Evolutionary conservation across 2,888 invertebrate genomes (phyloP).

Genomic region (Shargacucullia verbasci): DNA sequence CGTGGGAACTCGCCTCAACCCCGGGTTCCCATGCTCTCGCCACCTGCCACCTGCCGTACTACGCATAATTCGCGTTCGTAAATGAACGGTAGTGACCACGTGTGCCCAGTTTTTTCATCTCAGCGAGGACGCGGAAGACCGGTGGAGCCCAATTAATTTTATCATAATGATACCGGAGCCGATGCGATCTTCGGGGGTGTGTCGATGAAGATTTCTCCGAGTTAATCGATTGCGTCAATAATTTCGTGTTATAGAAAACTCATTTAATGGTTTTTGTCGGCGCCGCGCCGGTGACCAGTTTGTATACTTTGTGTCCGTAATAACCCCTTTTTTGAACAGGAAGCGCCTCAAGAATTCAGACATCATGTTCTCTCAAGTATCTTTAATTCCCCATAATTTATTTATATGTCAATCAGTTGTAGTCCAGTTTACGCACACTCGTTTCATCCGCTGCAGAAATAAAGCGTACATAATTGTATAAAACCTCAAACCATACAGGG

Average conservation of each 20-base stretch:
- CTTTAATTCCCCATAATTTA: conserved; percentile 20
- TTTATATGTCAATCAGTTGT: conserved; percentile 16
- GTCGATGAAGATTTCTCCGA: conserved; percentile 67
- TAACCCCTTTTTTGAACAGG: conserved; percentile 14
- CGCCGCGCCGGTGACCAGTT: conserved; percentile 10
- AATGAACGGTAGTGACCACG: conserved; percentile 89
- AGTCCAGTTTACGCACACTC: conserved; percentile 24
- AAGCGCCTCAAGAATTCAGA: conserved; percentile 2
- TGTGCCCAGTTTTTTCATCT: conserved; percentile 82
- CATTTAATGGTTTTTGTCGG: conserved; percentile 46
- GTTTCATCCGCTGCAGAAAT: conserved; percentile 12
- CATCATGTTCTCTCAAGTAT: conserved; percentile 8
- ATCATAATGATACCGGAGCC: conserved; percentile 75
- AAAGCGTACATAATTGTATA: not conserved
- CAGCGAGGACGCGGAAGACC: conserved; percentile 83
- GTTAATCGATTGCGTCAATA: conserved; percentile 76
- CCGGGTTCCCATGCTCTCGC: conserved; percentile 83
- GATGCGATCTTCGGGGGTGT: conserved; percentile 59
- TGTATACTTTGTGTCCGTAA: conserved; percentile 13
- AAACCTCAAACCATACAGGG: conserved; percentile 14
- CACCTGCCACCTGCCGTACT: conserved; percentile 88
- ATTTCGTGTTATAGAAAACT: conserved; percentile 53
- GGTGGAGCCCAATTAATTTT: conserved; percentile 83
- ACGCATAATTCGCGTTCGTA: conserved; percentile 89
- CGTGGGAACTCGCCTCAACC: conserved; percentile 86